phyloP scores from a whole-genome alignment of 1,140 invertebrate genomes.

The Nasonia giraulti region DNA sequence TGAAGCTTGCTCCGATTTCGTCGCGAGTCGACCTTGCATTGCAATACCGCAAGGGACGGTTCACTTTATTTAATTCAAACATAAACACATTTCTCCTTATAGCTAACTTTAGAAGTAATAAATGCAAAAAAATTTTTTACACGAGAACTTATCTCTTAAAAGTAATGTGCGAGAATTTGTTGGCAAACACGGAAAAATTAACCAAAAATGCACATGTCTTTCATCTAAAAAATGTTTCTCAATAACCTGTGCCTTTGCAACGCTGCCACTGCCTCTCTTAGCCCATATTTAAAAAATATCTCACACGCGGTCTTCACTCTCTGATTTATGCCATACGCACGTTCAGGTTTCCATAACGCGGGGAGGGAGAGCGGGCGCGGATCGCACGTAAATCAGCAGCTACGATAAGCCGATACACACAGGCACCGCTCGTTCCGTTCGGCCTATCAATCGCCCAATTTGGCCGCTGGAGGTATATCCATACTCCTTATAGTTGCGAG shows the following conservation, averaged over 20 bases:
- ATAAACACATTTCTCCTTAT: no score
- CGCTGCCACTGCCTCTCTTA: no score
- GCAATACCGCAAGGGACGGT: constrained; percentile 72
- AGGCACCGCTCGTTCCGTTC: background rate
- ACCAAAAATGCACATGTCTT: no score
- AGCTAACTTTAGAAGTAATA: background rate
- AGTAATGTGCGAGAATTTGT: no score
- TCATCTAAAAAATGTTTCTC: no score
- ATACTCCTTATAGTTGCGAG: background rate
- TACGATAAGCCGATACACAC: background rate
- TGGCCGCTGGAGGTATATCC: background rate
- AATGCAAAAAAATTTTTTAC: background rate
- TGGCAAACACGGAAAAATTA: no score
- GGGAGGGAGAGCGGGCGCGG: background rate
- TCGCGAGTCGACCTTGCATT: constrained; percentile 77
- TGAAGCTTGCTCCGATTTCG: constrained; percentile 73
- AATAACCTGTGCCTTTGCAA: no score
- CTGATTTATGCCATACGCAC: background rate
- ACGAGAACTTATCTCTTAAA: background rate
- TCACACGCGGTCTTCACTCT: background rate
- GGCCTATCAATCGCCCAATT: constrained; percentile 24
- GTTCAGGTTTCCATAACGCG: background rate
- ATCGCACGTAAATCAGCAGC: constrained; percentile 22
- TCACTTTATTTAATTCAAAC: no score
- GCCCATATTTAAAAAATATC: no score